Evolutionary conservation across 1,140 invertebrate species (phyloP), one percentile per base, ranked within the genome.

Genomic region (Anadara kagoshimensis): DNA sequence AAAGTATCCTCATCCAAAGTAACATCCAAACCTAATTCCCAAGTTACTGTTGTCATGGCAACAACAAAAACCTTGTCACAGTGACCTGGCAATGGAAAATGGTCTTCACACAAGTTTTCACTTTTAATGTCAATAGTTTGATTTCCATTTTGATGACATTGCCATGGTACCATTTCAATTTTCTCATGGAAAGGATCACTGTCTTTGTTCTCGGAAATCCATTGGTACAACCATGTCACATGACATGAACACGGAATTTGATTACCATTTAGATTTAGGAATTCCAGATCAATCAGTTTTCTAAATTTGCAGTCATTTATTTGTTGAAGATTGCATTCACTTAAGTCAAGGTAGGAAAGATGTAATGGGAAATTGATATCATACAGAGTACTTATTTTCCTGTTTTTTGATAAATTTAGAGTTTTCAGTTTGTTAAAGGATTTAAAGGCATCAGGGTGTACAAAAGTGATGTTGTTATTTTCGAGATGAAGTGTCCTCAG

Each of bases 261-360:
- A 54, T 70, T 71, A 20, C 49, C 59, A 16, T 69, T 26, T 8
- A 70, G 57, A 43, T 67, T 69, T 7, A 81, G 29, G 26, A 58
- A 69, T 41, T 69, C 45, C 20, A 81, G 68, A 69, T 81, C 79
- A 29, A 53, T 44, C 1, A 76, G 68, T 14, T 58, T 36, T 14
- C 41, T 22, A 24, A 81, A 57, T 20, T 24, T 58, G 29, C 79
- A 81, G 54, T 73, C 69, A 26, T 74, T 26, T 14, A 81, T 26
- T 29, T 67, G 44, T 20, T 51, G 22, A 20, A 81, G 64, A 4
- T 49, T 53, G 36, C 64, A 72, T 58, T 73, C 16, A 18, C 69
- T 76, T 16, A 81, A 61, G 44, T 81, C 76, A 14, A 81, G 59
- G 53, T 61, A 59, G 24, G 20, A 47, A 29, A 81, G 11, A 63